Percentiles rank a stretch among this genome's conserved stretches.
Conservation (phyloP, 1,140 invertebrate genomes). For the Drosophila burlai region DNA sequence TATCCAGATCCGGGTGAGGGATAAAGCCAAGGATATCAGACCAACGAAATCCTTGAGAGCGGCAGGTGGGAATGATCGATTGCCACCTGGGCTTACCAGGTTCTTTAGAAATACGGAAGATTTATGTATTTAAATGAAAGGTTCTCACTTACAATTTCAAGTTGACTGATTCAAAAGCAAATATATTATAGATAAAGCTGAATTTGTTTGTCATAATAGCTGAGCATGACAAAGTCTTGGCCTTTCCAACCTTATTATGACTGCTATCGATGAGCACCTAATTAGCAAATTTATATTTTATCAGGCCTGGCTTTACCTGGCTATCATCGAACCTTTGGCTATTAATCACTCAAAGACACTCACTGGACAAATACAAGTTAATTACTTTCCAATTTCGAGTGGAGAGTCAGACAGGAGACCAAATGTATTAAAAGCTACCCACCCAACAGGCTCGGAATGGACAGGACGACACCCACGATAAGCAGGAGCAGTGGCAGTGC, state of each 20-base stretch:
- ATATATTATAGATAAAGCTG: neutral
- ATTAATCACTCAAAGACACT: slow-evolving; percentile 43
- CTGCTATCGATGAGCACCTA: neutral
- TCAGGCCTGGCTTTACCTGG: neutral
- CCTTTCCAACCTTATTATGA: neutral
- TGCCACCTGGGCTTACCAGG: neutral
- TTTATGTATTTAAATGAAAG: neutral
- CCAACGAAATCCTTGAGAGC: neutral
- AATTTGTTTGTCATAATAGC: too few species aligned
- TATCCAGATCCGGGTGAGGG: neutral
- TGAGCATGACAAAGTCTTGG: neutral
- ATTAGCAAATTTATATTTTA: slow-evolving; percentile 16
- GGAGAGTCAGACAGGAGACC: slow-evolving; percentile 8
- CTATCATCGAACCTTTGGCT: slow-evolving; percentile 2
- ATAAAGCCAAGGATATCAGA: slow-evolving; percentile 1
- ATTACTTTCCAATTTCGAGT: slow-evolving; percentile 49
- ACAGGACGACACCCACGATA: slow-evolving; percentile 14
- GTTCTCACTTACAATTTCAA: neutral
- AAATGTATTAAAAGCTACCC: slow-evolving; percentile 67
- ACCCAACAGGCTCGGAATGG: slow-evolving; percentile 5
- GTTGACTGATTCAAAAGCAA: neutral
- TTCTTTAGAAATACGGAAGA: neutral
- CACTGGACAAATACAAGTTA: slow-evolving; percentile 49
- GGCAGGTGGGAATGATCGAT: slow-evolving; percentile 15
- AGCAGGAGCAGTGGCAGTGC: slow-evolving; percentile 29